phyloP scores from a whole-genome alignment of 2,888 invertebrate genomes.

The Allolobophora icterica region DNA sequence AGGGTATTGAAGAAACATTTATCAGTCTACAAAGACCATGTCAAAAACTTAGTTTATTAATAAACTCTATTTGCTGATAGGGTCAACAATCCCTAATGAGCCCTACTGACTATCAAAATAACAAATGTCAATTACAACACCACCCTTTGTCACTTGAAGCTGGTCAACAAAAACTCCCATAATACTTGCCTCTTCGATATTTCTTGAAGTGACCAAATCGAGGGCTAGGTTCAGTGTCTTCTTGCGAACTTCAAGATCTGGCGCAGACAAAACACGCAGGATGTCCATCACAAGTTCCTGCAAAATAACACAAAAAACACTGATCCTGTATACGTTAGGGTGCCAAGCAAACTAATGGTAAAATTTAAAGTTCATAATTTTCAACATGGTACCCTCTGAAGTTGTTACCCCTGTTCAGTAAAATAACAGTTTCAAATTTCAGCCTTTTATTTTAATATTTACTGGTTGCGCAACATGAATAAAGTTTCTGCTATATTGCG shows the following conservation, averaged over 20 bases:
- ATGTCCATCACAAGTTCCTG: constrained; percentile 94
- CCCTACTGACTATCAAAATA: neutral
- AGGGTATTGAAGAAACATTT: neutral
- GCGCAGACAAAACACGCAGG: constrained; percentile 85
- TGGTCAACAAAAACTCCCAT: neutral
- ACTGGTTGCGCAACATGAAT: too few relatives aligned
- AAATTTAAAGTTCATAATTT: too few relatives aligned
- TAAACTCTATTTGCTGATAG: neutral
- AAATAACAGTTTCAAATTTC: too few relatives aligned
- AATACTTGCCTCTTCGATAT: constrained; percentile 79
- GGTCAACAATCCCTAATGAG: neutral
- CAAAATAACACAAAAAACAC: constrained; percentile 37
- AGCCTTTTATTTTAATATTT: too few relatives aligned
- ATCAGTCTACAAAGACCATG: neutral
- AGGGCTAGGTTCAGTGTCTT: constrained; percentile 84
- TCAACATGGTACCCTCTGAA: too few relatives aligned
- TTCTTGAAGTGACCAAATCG: constrained; percentile 87
- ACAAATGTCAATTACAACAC: neutral
- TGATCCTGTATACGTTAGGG: neutral
- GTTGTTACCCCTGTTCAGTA: too few relatives aligned
- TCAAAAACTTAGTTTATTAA: neutral
- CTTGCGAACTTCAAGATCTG: constrained; percentile 90
- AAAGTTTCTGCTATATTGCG: too few relatives aligned
- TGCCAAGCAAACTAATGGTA: too few relatives aligned
- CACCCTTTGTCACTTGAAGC: neutral